Percentiles rank a stretch among this genome's conserved stretches.
Conservation (phyloP, 1,140 invertebrate genomes). For the Trichonephila clavata region DNA sequence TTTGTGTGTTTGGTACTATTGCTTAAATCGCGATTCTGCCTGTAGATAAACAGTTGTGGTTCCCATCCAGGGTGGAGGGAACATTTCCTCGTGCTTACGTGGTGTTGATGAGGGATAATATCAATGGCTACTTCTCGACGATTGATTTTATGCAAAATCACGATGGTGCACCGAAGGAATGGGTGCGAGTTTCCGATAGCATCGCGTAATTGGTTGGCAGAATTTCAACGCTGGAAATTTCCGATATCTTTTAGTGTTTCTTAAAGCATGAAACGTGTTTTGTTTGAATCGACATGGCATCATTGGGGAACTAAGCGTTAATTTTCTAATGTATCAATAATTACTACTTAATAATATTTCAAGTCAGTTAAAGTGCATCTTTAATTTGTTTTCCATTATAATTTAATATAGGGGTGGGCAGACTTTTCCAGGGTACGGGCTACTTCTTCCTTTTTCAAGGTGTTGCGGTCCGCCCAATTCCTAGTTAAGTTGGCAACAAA, state of each 20-base stretch:
- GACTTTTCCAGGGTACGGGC: no score
- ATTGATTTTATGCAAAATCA: constrained; percentile 28
- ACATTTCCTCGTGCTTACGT: neutral
- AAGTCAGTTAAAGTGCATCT: no score
- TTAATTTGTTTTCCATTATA: no score
- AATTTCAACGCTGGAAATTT: neutral
- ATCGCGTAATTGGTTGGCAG: constrained; percentile 10
- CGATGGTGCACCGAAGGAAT: neutral
- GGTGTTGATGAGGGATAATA: constrained; percentile 34
- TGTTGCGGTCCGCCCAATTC: no score
- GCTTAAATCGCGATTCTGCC: constrained; percentile 15
- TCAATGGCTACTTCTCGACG: constrained; percentile 2
- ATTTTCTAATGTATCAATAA: neutral
- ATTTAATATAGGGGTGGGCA: no score
- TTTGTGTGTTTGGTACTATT: constrained; percentile 5
- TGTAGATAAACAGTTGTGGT: constrained; percentile 24
- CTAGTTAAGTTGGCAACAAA: no score
- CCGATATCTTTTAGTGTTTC: neutral
- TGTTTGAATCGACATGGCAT: neutral
- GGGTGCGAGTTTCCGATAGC: neutral
- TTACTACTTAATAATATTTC: no score
- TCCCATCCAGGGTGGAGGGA: neutral
- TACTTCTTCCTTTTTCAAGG: no score
- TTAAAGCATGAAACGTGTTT: neutral
- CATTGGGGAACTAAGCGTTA: neutral